Evolutionary conservation across 1,140 invertebrate species (phyloP), one percentile per base, ranked within the genome.

Genomic region (Trachelipus rathkii): DNA sequence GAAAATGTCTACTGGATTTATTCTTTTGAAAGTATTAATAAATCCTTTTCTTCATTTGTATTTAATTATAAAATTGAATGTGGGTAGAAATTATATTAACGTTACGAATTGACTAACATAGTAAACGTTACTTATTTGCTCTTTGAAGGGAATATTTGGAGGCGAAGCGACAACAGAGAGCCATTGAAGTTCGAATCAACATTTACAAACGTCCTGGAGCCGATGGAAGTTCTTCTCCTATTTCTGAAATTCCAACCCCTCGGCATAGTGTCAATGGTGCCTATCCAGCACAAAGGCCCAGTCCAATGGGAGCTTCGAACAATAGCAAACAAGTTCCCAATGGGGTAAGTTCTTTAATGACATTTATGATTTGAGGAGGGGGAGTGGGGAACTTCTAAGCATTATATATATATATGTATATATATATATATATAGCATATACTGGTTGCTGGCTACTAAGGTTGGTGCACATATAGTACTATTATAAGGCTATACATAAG

Each of bases 91-190:
- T n/a, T 33, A 33, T 6, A 33, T 33, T 33, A 1, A 1, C 33
- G 1, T 33, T 33, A 33, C 33, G 6, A 33, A 33, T n/a, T 1
- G 33, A 33, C 33, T 33, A 6, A 33, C 33, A 33, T 33, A 33
- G 1, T 33, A 33, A 33, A 33, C 33, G 6, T 33, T 33, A 1
- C 6, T 33, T 33, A 33, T 33, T 33, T 33, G 6, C 33, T 33
- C 33, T 6, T 87, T 88, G 15, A 84, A 90, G 92, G 86, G 92
- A 94, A 87, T 95, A 93, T 86, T 93, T 94, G 87, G 93, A 94
- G 87, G 92, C 93, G 66, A 84, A 94, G 84, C 90, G 91, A 84
- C 91, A 92, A 82, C 92, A 94, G 84, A 88, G 93, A 78, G 91
- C 89, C 43, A 90, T 91, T 84, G 92, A 93, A 82, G 88, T n/a